These are phyloP conservation scores for Balearica regulorum DNA, from an alignment of 2,797 vertebrate genomes.

Conservation along the genomic window DNA sequence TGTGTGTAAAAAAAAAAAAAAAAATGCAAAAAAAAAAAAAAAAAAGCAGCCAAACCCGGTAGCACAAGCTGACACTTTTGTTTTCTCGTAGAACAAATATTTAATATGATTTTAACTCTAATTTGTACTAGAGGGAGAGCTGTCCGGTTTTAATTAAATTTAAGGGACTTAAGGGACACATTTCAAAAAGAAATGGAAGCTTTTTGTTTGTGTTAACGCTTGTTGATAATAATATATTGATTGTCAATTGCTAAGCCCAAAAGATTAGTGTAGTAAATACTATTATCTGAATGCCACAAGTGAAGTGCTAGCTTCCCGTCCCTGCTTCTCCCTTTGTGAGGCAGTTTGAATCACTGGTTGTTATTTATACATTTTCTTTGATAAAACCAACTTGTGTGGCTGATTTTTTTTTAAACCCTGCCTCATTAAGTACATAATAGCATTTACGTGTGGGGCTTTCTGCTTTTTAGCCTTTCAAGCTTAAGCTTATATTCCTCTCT, in stretches of 20 bases:
- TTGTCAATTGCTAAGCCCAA: slow-evolving; percentile 64
- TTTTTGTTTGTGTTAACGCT: slow-evolving; percentile 64
- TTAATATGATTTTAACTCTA: slow-evolving; percentile 66
- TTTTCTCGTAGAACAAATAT: slow-evolving; percentile 47
- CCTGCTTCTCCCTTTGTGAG: slow-evolving; percentile 68
- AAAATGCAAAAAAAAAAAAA: too few species aligned
- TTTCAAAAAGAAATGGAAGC: slow-evolving; percentile 52
- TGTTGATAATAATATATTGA: slow-evolving; percentile 64
- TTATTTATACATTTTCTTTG: slow-evolving; percentile 77
- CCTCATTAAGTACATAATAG: slow-evolving; percentile 68
- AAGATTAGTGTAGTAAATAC: slow-evolving; percentile 72
- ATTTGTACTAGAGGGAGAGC: slow-evolving; percentile 39
- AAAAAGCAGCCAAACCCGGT: slow-evolving; percentile 10
- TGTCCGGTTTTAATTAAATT: slow-evolving; percentile 61
- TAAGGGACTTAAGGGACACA: slow-evolving; percentile 27
- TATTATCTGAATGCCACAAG: slow-evolving; percentile 61
- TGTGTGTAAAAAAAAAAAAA: neutral
- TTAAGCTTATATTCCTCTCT: slow-evolving; percentile 66
- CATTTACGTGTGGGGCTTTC: slow-evolving; percentile 65
- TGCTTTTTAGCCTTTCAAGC: slow-evolving; percentile 60
- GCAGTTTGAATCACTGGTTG: slow-evolving; percentile 66
- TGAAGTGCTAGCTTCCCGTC: slow-evolving; percentile 73
- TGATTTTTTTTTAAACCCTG: slow-evolving; percentile 66
- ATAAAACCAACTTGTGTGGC: slow-evolving; percentile 71
- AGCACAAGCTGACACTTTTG: slow-evolving; percentile 65